These are phyloP conservation scores for Uropsilus gracilis DNA, from an alignment of 2,113 vertebrate genomes.

Conservation along the genomic window DNA sequence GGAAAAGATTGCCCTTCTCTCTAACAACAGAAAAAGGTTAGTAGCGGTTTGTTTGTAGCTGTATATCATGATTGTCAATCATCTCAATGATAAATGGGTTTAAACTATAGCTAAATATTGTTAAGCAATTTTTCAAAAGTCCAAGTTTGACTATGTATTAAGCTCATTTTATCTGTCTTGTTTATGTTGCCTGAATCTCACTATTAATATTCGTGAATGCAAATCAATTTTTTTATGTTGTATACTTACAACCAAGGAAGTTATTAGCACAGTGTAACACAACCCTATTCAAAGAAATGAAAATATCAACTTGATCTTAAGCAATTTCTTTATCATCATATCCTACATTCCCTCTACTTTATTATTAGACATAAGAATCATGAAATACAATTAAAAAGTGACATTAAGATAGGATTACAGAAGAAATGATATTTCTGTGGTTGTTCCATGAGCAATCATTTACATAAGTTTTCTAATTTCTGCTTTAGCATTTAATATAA, in stretches of 20 bases:
- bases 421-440: not conserved
- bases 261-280: not conserved
- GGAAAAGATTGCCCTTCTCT: not conserved
- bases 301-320: not conserved
- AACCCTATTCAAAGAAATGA: not conserved
- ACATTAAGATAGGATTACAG: not conserved
- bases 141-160: not conserved
- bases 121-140: not conserved
- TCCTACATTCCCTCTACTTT: not conserved
- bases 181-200: not conserved
- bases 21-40: not conserved
- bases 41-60: not conserved
- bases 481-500: slow-evolving; percentile 28
- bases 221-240: not conserved
- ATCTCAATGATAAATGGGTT: not conserved
- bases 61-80: not conserved
- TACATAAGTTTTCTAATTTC: slow-evolving; percentile 40
- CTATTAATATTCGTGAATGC: not conserved
- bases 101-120: not conserved
- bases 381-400: not conserved
- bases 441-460: not conserved
- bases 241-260: not conserved
- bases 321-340: not conserved
- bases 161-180: not conserved
- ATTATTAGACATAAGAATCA: not conserved